Conservation (phyloP, 2,888 invertebrate genomes). For the Leptopilina syphax region DNA sequence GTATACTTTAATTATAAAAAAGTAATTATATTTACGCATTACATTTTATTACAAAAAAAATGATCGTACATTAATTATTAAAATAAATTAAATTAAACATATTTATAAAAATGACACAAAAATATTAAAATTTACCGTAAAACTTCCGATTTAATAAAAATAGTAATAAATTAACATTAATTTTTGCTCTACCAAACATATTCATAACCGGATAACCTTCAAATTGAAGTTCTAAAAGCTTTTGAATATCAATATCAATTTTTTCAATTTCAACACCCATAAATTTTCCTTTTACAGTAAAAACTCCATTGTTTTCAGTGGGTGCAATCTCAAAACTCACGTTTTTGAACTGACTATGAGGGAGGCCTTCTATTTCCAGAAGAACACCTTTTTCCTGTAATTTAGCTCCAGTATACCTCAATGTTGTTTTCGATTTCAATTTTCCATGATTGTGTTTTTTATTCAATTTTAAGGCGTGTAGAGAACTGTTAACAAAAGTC, state of each 20-base stretch:
- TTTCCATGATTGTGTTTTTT: constrained; percentile 73
- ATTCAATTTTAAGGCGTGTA: constrained; percentile 78
- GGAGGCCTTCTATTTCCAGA: constrained; percentile 84
- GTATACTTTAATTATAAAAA: too few species aligned
- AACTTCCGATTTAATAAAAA: constrained; percentile 87
- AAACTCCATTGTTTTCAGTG: constrained; percentile 83
- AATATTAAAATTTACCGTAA: constrained; percentile 79
- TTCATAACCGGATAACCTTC: constrained; percentile 87
- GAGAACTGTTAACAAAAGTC: constrained; percentile 76
- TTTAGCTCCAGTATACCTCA: constrained; percentile 84
- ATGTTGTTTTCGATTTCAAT: constrained; percentile 80
- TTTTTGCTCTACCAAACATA: constrained; percentile 87
- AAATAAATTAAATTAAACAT: constrained; percentile 38
- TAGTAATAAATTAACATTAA: constrained; percentile 87
- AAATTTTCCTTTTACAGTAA: constrained; percentile 85
- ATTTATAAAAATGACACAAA: constrained; percentile 15
- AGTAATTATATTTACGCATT: too few species aligned
- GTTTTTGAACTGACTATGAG: constrained; percentile 85
- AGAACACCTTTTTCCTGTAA: constrained; percentile 85
- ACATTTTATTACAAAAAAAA: too few species aligned
- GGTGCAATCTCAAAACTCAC: constrained; percentile 86
- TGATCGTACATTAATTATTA: background rate
- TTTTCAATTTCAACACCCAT: constrained; percentile 88
- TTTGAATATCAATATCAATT: constrained; percentile 84
- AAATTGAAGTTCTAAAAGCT: constrained; percentile 86